Base-by-base conservation (phyloP, 2,113 vertebrate species). In the Myotis brandtii region DNA sequence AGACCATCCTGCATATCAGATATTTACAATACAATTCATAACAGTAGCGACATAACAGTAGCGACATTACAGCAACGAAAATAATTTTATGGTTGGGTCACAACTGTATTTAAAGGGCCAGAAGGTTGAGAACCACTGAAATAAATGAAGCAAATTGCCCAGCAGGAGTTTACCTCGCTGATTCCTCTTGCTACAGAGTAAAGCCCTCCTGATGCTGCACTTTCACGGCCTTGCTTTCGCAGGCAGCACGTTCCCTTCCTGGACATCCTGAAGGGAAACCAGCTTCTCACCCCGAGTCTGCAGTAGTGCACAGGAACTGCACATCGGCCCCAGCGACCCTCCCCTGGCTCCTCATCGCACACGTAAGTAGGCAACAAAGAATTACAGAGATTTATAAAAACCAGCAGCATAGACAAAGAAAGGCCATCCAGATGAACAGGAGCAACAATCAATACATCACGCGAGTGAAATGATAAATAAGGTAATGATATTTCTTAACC, bases 281-380 rank as follows among this genome's bases (percentile, higher is more conserved):
- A 85, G 27, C 5, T 91, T 54, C 30, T n/a, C 3, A 27, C 27
- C 9, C 56, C 43, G 56, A 84, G 59, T 23, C 14, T 52, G 37
- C 30, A 34, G 3, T 64, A 10, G 21, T 46, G 21, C 11, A 4
- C 43, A 72, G 23, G 37, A 91, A 16, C 8, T 75, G 72, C 50
- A 46, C 20, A n/a, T 54, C 4, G 0, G 21, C 3, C 21, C 34
- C 64, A 80, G 1, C 0, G 2, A 7, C 8, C 34, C 25, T 59
- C 40, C 73, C 62, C 12, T 1, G 18, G 7, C 7, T 56, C 25
- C 91, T 46, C 32, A 64, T 56, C 27, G 86, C 34, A 64, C 4
- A 5, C 7, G 6, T 10, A 69, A 40, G 14, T 1, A 62, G 40
- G 14, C 25, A 89, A 73, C 37, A 48, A 81, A 46, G 59, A 80